These are phyloP conservation scores for Eledona agricola DNA, from an alignment of 2,888 invertebrate species.

Conservation along the genomic window DNA sequence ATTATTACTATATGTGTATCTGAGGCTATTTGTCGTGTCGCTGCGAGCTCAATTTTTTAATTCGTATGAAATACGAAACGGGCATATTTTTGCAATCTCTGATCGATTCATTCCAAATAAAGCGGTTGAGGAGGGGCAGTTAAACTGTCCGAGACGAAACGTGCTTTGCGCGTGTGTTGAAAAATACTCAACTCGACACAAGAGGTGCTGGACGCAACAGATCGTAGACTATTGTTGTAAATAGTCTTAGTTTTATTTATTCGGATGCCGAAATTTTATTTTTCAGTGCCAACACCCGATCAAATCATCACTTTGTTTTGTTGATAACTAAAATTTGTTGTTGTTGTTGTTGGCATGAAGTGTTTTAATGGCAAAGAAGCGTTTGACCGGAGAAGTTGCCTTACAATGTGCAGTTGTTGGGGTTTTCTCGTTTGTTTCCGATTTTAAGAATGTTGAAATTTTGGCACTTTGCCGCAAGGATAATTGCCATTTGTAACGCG, in stretches of 20 bases:
- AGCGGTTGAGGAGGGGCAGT: too few relatives aligned
- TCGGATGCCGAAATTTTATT: constrained; percentile 29
- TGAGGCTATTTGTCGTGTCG: constrained; percentile 40
- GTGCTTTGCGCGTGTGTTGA: too few relatives aligned
- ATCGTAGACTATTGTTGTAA: constrained; percentile 55
- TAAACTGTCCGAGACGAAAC: constrained; percentile 12
- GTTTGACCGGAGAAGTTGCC: too few relatives aligned
- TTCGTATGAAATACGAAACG: constrained; percentile 40
- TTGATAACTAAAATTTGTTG: too few relatives aligned
- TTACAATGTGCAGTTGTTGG: too few relatives aligned
- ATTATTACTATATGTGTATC: too few relatives aligned
- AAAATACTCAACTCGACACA: too few relatives aligned
- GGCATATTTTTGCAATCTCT: constrained; percentile 35
- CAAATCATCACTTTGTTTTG: constrained; percentile 3
- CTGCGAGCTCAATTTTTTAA: constrained; percentile 37
- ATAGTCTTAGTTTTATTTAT: constrained; percentile 48
- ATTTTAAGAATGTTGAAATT: constrained; percentile 12
- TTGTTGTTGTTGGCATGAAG: too few relatives aligned
- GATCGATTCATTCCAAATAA: constrained; percentile 46
- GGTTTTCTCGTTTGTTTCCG: constrained; percentile 32
- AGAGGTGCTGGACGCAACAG: constrained; percentile 13
- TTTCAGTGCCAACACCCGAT: constrained; percentile 34
- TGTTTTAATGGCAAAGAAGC: too few relatives aligned
- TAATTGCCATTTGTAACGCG: neutral
- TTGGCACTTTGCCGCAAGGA: constrained; percentile 1